Evolutionary conservation across 2,888 invertebrate genomes (phyloP).

Genomic region (Octodonta nipae): DNA sequence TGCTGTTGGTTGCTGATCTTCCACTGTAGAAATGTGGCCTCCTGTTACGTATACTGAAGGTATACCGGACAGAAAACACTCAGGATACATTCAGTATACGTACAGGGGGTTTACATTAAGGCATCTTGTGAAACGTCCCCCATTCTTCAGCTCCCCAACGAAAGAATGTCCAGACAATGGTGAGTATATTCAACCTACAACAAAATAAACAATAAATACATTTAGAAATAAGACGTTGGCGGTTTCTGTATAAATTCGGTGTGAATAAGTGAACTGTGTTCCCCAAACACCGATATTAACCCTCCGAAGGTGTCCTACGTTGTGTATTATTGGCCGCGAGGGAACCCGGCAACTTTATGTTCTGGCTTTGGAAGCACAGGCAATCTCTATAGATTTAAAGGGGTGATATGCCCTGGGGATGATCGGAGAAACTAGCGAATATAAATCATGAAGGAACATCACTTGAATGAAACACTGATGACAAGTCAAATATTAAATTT

Average conservation of each 20-base stretch:
- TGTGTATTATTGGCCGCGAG: too few relatives aligned
- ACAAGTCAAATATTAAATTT: too few relatives aligned
- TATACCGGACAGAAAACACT: slow-evolving; percentile 97
- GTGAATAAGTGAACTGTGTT: neutral
- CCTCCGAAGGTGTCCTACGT: too few relatives aligned
- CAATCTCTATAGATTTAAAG: too few relatives aligned
- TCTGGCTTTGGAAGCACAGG: too few relatives aligned
- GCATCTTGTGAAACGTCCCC: slow-evolving; percentile 16
- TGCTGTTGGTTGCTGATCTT: too few relatives aligned
- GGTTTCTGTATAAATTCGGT: neutral
- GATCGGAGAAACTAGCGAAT: too few relatives aligned
- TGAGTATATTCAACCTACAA: neutral
- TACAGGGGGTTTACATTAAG: slow-evolving; percentile 74
- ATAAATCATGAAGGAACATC: too few relatives aligned
- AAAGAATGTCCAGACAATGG: neutral
- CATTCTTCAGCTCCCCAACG: neutral
- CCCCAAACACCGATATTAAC: too few relatives aligned
- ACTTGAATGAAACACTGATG: too few relatives aligned
- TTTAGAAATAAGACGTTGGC: neutral
- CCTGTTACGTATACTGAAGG: slow-evolving; percentile 99
- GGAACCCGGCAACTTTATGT: too few relatives aligned
- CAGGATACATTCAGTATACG: slow-evolving; percentile 99
- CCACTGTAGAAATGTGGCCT: slow-evolving; percentile 63
- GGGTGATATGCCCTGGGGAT: too few relatives aligned
- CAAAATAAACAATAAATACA: neutral